These are phyloP conservation scores for Muricea muricata DNA, from an alignment of 92 coral and sea anemone genomes.

Conservation along the genomic window DNA sequence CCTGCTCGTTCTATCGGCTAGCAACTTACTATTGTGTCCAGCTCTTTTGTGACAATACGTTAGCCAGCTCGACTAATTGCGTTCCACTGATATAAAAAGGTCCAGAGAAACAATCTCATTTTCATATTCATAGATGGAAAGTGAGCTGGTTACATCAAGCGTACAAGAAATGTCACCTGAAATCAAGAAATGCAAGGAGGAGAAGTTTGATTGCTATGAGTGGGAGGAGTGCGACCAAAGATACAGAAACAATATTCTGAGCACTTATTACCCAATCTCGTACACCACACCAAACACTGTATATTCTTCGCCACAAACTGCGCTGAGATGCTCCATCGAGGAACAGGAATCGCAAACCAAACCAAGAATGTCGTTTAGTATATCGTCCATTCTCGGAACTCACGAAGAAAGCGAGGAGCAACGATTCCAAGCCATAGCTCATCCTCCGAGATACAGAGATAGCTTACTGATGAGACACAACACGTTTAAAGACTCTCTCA, in stretches of 20 bases:
- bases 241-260: neutral
- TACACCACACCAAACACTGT: constrained; percentile 5
- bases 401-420: neutral
- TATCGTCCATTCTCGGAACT: constrained; percentile 34
- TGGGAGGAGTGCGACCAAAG: neutral
- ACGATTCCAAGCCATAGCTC: neutral
- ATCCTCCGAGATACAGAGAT: constrained; percentile 6
- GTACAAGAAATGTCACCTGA: neutral
- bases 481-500: constrained; percentile 10
- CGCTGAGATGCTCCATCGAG: neutral
- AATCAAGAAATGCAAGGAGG: neutral
- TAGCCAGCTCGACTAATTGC: neutral
- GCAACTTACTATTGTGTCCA: constrained; percentile 36
- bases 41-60: constrained; percentile 31
- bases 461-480: neutral
- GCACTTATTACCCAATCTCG: neutral
- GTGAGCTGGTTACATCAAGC: neutral
- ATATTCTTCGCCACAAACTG: constrained; percentile 1
- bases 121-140: neutral
- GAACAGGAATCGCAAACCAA: neutral
- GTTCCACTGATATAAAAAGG: constrained; percentile 8
- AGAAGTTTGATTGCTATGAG: constrained; percentile 4
- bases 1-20: constrained; percentile 24
- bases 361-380: constrained; percentile 16
- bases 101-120: neutral